Evolutionary conservation across 1,140 invertebrate genomes (phyloP).

Genomic region (Hestina assimilis): DNA sequence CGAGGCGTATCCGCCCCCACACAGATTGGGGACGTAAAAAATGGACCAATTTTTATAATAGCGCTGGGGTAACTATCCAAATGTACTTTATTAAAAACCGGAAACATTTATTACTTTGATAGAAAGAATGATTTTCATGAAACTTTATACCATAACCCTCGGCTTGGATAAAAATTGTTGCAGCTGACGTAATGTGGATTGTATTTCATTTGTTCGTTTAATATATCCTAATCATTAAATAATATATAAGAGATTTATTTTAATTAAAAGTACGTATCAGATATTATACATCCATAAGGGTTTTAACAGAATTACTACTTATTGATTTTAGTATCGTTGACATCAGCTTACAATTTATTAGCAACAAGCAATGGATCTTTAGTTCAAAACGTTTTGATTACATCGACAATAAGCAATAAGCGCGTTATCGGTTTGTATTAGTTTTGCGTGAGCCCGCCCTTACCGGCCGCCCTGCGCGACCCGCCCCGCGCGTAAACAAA

Average conservation of each 20-base stretch:
- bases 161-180: conserved; percentile 15
- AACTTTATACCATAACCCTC: conserved; percentile 37
- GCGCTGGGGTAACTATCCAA: conserved; percentile 51
- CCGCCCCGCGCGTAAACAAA: conserved; percentile 70
- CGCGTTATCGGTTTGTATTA: conserved; percentile 53
- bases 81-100: conserved; percentile 70
- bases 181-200: conserved; percentile 14
- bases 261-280: too few relatives aligned
- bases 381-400: conserved; percentile 38
- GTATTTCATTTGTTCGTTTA: too few relatives aligned
- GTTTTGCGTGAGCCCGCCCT: conserved; percentile 60
- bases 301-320: too few relatives aligned
- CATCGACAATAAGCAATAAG: conserved; percentile 36
- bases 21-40: conserved; percentile 66
- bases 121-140: conserved; percentile 46
- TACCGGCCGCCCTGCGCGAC: conserved; percentile 54
- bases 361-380: not conserved
- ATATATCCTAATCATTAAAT: too few relatives aligned
- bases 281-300: too few relatives aligned
- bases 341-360: too few relatives aligned
- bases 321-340: too few relatives aligned
- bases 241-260: too few relatives aligned
- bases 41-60: conserved; percentile 75
- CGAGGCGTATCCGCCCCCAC: conserved; percentile 69
- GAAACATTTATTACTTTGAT: conserved; percentile 69